Conservation (phyloP, 2,797 vertebrate species). For the Lycodopsis pacificus region DNA sequence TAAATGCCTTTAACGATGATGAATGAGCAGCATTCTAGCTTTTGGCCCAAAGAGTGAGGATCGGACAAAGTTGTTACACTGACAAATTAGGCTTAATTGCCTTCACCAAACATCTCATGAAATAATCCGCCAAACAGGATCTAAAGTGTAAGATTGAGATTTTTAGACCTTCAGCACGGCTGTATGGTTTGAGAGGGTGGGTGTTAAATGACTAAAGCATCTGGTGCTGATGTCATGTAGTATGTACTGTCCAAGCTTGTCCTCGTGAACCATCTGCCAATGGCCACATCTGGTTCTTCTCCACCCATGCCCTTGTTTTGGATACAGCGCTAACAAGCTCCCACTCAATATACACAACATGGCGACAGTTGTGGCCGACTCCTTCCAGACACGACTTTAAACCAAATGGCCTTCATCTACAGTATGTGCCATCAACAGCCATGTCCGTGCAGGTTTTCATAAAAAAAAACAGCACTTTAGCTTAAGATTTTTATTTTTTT, state of each 20-base stretch:
- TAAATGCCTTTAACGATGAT: not conserved
- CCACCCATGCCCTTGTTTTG: conserved; percentile 76
- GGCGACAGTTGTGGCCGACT: conserved; percentile 49
- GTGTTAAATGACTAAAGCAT: conserved; percentile 72
- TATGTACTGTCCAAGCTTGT: conserved; percentile 61
- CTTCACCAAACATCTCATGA: conserved; percentile 14
- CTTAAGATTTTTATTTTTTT: not conserved
- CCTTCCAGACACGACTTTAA: conserved; percentile 32
- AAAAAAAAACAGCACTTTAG: conserved; percentile 19
- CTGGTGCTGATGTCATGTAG: conserved; percentile 74
- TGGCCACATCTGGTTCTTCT: conserved; percentile 77
- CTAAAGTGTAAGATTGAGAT: conserved; percentile 11
- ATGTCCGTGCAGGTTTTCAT: not conserved
- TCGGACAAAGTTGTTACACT: conserved; percentile 17
- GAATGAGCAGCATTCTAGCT: not conserved
- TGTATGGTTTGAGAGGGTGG: conserved; percentile 52
- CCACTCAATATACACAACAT: conserved; percentile 57
- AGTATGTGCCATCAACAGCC: not conserved
- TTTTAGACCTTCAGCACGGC: conserved; percentile 7
- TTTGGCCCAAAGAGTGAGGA: not conserved
- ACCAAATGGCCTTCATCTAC: conserved; percentile 15
- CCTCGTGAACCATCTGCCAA: conserved; percentile 61
- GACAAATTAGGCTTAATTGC: conserved; percentile 26
- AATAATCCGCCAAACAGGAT: conserved; percentile 8
- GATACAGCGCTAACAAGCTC: conserved; percentile 73